These are phyloP conservation scores for Anas platyrhynchos DNA, from an alignment of 2,113 vertebrate genomes.

Conservation along the genomic window DNA sequence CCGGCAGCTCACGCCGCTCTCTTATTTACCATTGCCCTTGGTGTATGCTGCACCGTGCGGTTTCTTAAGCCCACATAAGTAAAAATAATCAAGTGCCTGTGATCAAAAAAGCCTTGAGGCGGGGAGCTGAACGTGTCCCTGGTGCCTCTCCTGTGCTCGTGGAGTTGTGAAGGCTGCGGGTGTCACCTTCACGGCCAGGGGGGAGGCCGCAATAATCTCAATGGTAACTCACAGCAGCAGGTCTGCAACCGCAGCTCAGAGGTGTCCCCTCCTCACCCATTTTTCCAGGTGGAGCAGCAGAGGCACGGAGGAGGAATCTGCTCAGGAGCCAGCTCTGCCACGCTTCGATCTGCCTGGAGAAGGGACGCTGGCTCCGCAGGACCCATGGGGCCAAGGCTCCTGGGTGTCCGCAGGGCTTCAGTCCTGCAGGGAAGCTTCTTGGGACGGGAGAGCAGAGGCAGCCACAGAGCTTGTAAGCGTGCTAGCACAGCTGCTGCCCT, in stretches of 20 bases:
- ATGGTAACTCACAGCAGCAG: neutral
- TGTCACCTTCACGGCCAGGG: neutral
- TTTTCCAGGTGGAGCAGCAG: neutral
- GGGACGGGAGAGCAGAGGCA: too few relatives aligned
- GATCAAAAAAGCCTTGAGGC: neutral
- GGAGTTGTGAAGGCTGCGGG: neutral
- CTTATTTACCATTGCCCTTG: neutral
- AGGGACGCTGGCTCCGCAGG: neutral
- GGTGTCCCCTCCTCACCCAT: fast-evolving
- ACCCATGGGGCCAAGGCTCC: neutral
- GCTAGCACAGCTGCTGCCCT: neutral
- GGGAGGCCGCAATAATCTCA: neutral
- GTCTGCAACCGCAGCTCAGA: neutral
- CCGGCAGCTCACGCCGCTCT: neutral
- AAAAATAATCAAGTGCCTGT: neutral
- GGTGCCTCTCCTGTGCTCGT: neutral
- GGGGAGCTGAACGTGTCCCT: neutral
- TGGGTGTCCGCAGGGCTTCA: fast-evolving
- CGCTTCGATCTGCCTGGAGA: neutral
- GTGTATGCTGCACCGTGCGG: neutral
- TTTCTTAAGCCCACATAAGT: neutral
- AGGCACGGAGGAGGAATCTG: neutral
- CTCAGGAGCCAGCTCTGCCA: neutral
- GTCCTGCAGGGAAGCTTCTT: neutral
- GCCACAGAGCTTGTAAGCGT: neutral